phyloP scores from a whole-genome alignment of 92 coral and sea anemone species.

The Anthopleura xanthogrammica region DNA sequence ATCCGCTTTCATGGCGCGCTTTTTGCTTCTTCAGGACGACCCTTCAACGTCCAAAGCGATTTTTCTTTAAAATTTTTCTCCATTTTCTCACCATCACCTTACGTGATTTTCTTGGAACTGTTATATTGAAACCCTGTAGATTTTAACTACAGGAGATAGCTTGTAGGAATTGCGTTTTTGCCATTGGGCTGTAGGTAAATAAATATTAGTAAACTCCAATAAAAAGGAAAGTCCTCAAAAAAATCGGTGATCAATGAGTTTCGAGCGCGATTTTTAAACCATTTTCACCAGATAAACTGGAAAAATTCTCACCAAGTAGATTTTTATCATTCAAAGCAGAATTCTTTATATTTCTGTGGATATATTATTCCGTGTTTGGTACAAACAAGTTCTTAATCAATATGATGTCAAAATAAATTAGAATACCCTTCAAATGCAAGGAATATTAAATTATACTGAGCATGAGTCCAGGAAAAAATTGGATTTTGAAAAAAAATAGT shows the following conservation, averaged over 20 bases:
- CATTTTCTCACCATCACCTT: neutral
- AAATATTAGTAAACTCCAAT: neutral
- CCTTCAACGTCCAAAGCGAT: neutral
- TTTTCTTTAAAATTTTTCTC: neutral
- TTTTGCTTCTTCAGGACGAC: neutral
- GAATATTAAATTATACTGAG: neutral
- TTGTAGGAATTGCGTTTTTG: conserved; percentile 23
- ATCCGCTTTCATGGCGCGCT: neutral
- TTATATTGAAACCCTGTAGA: conserved; percentile 38
- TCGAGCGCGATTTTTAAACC: neutral
- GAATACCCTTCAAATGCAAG: neutral
- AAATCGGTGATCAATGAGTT: neutral
- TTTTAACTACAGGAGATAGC: conserved; percentile 26
- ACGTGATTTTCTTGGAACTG: conserved; percentile 31
- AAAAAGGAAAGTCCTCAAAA: conserved; percentile 1
- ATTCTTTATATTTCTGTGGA: neutral
- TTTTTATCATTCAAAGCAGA: neutral
- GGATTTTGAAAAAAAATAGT: neutral
- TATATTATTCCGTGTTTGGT: conserved; percentile 2
- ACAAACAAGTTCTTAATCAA: conserved; percentile 1
- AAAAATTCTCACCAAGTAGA: neutral
- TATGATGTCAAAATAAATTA: neutral
- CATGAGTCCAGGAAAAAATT: neutral
- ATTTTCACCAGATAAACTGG: neutral
- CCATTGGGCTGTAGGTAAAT: conserved; percentile 9